phyloP scores from a whole-genome alignment of 2,888 invertebrate species.

The Leptinotarsa tumamoca region DNA sequence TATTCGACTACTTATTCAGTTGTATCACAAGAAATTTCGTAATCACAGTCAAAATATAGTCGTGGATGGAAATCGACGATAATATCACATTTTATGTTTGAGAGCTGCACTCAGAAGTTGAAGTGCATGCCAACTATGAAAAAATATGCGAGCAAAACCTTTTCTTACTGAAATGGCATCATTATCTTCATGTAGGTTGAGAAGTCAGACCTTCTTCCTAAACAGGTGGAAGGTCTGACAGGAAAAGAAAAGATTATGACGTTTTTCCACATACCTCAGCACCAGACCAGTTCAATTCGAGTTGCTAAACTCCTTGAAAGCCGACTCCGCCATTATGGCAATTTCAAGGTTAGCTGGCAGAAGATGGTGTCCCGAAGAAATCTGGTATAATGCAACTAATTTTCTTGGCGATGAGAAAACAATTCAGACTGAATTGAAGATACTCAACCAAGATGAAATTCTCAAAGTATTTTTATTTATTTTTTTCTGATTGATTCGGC shows the following conservation, averaged over 20 bases:
- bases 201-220: neutral
- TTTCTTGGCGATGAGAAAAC: neutral
- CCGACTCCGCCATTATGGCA: no score
- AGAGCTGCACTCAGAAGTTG: neutral
- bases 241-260: neutral
- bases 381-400: neutral
- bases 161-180: neutral
- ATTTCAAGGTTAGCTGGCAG: neutral
- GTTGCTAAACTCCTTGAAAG: no score
- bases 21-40: no score
- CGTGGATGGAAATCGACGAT: no score
- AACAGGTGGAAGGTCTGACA: neutral
- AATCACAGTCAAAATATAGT: no score
- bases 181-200: neutral
- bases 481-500: no score
- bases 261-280: neutral
- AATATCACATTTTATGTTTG: no score
- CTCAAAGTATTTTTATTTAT: neutral
- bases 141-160: neutral
- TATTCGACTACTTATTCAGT: no score
- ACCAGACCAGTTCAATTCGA: no score
- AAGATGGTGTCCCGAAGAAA: neutral
- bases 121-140: neutral
- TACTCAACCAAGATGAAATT: neutral
- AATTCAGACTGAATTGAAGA: no score